Conservation (phyloP, 2,113 vertebrate genomes). For the Catagonus wagneri region DNA sequence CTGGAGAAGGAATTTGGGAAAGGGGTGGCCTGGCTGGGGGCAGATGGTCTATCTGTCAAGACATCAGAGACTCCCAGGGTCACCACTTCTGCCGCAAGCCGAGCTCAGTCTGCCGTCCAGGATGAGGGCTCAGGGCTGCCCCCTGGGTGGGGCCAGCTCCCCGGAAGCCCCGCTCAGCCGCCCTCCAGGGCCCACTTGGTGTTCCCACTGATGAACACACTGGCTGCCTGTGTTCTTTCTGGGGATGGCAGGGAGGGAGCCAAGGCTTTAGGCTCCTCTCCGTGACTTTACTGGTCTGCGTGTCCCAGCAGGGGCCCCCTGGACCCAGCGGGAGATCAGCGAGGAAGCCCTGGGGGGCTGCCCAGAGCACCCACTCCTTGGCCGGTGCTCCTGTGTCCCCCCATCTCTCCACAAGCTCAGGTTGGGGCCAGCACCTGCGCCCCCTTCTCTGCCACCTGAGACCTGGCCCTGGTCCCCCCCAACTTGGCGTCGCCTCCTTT, state of each 20-base stretch:
- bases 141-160: neutral
- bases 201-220: neutral
- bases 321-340: neutral
- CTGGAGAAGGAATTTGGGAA: neutral
- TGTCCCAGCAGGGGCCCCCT: neutral
- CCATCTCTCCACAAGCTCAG: neutral
- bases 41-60: neutral
- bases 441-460: neutral
- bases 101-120: neutral
- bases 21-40: conserved; percentile 23
- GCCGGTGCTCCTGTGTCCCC: neutral
- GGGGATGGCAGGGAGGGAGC: neutral
- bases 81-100: neutral
- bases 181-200: neutral
- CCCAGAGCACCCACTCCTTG: neutral
- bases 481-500: neutral
- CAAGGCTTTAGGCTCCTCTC: neutral
- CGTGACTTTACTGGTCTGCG: neutral
- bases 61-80: conserved; percentile 33
- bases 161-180: neutral
- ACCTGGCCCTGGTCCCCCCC: neutral
- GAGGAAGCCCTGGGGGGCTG: neutral
- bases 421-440: neutral
- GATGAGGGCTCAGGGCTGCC: neutral
- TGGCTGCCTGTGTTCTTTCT: neutral